Conservation (phyloP, 2,888 invertebrate species). For the Nematopogon swammerdamellus region DNA sequence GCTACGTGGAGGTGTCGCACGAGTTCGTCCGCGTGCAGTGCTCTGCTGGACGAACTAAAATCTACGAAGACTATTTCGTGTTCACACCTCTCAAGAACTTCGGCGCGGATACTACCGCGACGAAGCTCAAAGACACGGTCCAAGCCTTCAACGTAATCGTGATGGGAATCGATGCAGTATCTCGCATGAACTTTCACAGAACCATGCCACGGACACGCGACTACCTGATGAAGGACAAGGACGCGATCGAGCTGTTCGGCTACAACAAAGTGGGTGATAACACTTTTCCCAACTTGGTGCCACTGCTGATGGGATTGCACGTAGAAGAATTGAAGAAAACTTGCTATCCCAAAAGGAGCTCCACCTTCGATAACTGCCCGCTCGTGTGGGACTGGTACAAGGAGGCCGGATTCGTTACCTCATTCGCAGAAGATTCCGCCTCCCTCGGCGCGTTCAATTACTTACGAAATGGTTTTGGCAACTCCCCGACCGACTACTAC, state of each 20-base stretch:
- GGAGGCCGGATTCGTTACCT: slow-evolving; percentile 69
- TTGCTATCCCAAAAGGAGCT: slow-evolving; percentile 59
- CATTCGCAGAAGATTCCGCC: slow-evolving; percentile 81
- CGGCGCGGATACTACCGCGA: slow-evolving; percentile 15
- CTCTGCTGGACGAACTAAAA: slow-evolving; percentile 30
- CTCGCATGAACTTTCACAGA: slow-evolving; percentile 79
- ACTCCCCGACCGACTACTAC: slow-evolving; percentile 85
- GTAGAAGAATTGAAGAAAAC: slow-evolving; percentile 60
- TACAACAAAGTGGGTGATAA: slow-evolving; percentile 95
- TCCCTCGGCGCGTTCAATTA: slow-evolving; percentile 79
- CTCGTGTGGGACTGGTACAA: slow-evolving; percentile 83
- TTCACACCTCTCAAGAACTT: slow-evolving; percentile 53
- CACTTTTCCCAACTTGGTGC: slow-evolving; percentile 86
- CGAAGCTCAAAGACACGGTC: slow-evolving; percentile 17
- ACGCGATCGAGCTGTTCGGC: slow-evolving; percentile 76
- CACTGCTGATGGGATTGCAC: slow-evolving; percentile 71
- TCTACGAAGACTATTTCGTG: slow-evolving; percentile 68
- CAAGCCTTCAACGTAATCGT: slow-evolving; percentile 66
- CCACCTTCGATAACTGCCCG: slow-evolving; percentile 73
- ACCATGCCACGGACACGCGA: slow-evolving; percentile 73
- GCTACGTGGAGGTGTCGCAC: slow-evolving; percentile 35
- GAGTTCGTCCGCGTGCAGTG: slow-evolving; percentile 73
- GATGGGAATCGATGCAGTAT: slow-evolving; percentile 82
- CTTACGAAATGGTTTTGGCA: slow-evolving; percentile 69
- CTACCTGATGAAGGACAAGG: slow-evolving; percentile 58